Conservation (phyloP, 2,797 vertebrate species). For the Protosalanx chinensis region DNA sequence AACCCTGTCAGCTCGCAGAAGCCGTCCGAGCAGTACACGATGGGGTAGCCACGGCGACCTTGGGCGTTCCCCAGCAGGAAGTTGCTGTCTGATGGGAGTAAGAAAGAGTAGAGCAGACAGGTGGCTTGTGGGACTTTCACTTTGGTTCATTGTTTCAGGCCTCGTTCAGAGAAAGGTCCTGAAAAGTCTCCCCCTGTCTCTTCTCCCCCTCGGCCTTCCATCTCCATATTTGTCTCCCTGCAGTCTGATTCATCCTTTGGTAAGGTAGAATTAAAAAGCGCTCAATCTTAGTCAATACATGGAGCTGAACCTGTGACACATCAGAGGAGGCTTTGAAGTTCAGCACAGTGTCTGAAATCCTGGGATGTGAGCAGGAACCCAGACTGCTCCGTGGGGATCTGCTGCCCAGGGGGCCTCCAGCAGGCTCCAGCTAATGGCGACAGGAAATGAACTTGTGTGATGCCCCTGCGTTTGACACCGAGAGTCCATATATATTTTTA, state of each 20-base stretch:
- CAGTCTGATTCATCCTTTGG: conserved; percentile 16
- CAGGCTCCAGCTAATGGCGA: conserved; percentile 6
- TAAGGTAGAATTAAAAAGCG: background rate
- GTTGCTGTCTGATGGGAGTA: conserved; percentile 83
- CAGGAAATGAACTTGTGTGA: conserved; percentile 22
- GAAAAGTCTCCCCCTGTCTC: background rate
- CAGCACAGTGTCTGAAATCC: conserved; percentile 26
- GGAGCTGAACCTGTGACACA: background rate
- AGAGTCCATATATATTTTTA: conserved; percentile 9
- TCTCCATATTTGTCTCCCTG: background rate
- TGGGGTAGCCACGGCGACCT: conserved; percentile 84
- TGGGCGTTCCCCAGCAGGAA: conserved; percentile 93
- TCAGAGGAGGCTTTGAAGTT: conserved; percentile 44
- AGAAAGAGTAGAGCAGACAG: background rate
- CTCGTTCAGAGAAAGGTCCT: background rate
- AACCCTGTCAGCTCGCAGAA: conserved; percentile 94
- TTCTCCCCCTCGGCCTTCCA: background rate
- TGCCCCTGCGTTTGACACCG: conserved; percentile 15
- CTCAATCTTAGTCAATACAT: conserved; percentile 17
- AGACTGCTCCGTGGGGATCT: conserved; percentile 25
- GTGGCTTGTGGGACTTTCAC: background rate
- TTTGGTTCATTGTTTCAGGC: background rate
- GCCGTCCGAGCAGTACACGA: conserved; percentile 95
- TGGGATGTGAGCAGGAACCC: conserved; percentile 17
- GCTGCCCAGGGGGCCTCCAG: conserved; percentile 12